Evolutionary conservation across 2,113 vertebrate species (phyloP).

Genomic region (Pachycephala philippinensis): DNA sequence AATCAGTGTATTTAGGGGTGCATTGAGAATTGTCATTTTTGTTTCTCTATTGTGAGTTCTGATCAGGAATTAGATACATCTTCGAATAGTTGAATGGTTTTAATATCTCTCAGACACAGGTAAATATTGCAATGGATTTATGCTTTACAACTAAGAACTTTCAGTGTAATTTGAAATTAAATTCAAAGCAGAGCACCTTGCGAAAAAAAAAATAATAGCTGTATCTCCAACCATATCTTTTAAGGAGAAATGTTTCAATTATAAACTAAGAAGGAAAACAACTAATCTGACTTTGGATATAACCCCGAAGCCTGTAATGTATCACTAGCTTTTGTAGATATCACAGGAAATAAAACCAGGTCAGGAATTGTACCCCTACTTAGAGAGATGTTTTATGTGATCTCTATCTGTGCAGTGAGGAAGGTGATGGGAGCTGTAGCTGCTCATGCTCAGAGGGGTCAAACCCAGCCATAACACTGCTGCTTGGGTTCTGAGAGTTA

Average conservation of each 20-base stretch:
- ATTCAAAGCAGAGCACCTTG: not conserved
- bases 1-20: not conserved
- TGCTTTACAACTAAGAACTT: not conserved
- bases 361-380: not conserved
- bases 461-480: not conserved
- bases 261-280: not conserved
- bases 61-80: not conserved
- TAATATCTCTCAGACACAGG: not conserved
- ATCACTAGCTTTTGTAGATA: not conserved
- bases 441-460: not conserved
- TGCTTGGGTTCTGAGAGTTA: not conserved
- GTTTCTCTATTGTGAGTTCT: not conserved
- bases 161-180: not conserved
- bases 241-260: not conserved
- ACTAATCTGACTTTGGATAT: not conserved
- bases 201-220: not conserved
- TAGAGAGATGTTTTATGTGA: not conserved
- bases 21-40: not conserved
- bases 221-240: not conserved
- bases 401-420: not conserved
- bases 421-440: not conserved
- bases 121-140: not conserved
- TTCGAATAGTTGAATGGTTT: slow-evolving; percentile 18
- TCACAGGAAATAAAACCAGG: not conserved
- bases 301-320: not conserved